Conservation (phyloP, 1,140 invertebrate genomes). For the Drosophila willistoni region DNA sequence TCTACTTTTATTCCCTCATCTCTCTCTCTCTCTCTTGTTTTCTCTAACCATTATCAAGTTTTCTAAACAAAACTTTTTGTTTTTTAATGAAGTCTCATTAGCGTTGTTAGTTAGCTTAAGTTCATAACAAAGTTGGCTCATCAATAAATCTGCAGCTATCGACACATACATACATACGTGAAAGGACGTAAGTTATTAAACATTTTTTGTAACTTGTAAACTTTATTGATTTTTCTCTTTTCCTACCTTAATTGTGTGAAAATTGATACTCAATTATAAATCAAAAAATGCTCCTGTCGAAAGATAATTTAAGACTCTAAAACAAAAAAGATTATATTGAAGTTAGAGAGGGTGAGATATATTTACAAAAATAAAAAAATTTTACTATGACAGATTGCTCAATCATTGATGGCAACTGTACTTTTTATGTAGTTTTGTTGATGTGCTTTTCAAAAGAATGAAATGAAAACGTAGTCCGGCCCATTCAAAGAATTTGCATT, state of each 20-base stretch:
- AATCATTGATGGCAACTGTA: neutral
- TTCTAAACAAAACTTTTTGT: constrained; percentile 54
- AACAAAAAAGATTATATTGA: neutral
- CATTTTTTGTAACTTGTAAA: neutral
- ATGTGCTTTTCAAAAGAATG: constrained; percentile 53
- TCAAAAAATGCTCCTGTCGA: neutral
- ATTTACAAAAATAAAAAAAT: neutral
- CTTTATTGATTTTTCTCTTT: constrained; percentile 33
- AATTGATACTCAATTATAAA: constrained; percentile 41
- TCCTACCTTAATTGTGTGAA: constrained; percentile 16
- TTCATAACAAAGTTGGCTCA: constrained; percentile 59
- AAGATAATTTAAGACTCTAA: neutral
- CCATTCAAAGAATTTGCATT: constrained; percentile 68
- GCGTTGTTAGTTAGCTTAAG: constrained; percentile 65
- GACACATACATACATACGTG: neutral
- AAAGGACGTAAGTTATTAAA: too few relatives aligned
- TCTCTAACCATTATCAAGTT: constrained; percentile 38
- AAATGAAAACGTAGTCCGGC: constrained; percentile 59
- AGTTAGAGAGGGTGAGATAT: neutral
- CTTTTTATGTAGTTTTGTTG: neutral
- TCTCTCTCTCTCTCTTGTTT: too few relatives aligned
- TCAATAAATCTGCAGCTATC: constrained; percentile 26
- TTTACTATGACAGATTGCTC: neutral
- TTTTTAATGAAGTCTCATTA: constrained; percentile 67
- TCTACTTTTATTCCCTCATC: neutral